A percentile compares a stretch with the other conserved stretches of the same genome.
Conservation (phyloP, 2,113 vertebrate genomes). For the Corythaeola cristata region DNA sequence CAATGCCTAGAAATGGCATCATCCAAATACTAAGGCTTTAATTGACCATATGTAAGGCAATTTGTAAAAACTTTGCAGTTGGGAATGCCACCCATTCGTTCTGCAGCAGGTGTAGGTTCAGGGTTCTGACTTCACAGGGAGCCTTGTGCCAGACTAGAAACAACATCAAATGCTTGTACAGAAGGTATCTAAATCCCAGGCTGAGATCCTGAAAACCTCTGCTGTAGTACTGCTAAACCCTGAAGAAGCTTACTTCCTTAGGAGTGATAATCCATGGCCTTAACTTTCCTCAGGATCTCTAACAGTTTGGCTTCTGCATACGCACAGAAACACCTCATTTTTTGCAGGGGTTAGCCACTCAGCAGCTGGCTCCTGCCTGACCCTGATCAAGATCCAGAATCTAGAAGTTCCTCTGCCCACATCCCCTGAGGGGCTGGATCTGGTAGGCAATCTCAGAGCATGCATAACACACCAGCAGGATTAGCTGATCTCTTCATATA, state of each 20-base stretch:
- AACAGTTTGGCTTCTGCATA: neutral
- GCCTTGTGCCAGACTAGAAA: neutral
- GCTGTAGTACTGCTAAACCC: neutral
- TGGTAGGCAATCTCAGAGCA: conserved; percentile 50
- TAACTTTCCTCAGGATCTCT: neutral
- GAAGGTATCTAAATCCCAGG: neutral
- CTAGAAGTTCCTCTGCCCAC: conserved; percentile 53
- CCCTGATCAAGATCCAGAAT: conserved; percentile 48
- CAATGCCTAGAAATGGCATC: neutral
- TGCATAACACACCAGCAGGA: neutral
- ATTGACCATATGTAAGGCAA: neutral
- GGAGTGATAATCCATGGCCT: fast-evolving
- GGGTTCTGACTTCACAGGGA: neutral
- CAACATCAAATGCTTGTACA: neutral
- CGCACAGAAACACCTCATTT: conserved; percentile 41
- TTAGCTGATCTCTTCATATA: neutral
- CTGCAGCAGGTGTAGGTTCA: neutral
- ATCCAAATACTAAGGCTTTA: neutral
- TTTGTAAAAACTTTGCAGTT: neutral
- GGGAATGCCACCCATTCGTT: neutral
- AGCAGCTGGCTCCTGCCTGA: conserved; percentile 38
- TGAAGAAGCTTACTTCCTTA: neutral
- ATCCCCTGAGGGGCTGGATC: conserved; percentile 47
- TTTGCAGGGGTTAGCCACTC: conserved; percentile 47
- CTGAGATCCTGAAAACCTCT: neutral